phyloP scores from a whole-genome alignment of 30 jellyfish, hydroid and myxozoan species.

The Aurelia coerulea region DNA sequence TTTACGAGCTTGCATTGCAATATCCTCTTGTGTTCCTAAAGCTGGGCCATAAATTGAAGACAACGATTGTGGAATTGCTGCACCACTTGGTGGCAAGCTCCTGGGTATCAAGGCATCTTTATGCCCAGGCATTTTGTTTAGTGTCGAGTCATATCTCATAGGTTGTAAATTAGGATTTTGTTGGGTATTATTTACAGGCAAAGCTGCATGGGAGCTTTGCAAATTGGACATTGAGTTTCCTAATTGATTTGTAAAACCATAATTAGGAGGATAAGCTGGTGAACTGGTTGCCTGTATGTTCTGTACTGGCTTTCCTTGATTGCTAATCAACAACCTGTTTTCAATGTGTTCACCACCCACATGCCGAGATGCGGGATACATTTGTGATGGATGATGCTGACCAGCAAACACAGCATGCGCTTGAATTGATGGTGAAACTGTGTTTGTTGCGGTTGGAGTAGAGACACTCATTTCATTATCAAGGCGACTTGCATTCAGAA shows the following conservation, averaged over 20 bases:
- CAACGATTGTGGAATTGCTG: conserved; percentile 25
- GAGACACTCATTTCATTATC: conserved; percentile 86
- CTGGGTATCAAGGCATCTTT: conserved; percentile 13
- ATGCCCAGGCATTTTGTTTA: conserved; percentile 1
- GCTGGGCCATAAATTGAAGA: conserved; percentile 46
- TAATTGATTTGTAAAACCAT: conserved; percentile 24
- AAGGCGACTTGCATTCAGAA: conserved; percentile 78
- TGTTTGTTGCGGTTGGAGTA: conserved; percentile 91
- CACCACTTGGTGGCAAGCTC: neutral
- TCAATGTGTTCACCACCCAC: conserved; percentile 33
- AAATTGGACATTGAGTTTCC: conserved; percentile 15
- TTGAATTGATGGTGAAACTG: conserved; percentile 78
- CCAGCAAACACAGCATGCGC: conserved; percentile 75
- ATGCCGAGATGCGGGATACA: conserved; percentile 34
- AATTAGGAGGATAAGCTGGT: conserved; percentile 15
- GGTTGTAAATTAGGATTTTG: conserved; percentile 16
- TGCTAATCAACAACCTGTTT: conserved; percentile 8
- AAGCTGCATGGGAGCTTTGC: neutral
- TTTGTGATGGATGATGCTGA: conserved; percentile 39
- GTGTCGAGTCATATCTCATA: conserved; percentile 1
- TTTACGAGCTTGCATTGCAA: conserved; percentile 92
- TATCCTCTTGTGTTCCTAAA: conserved; percentile 86
- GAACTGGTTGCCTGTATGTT: neutral
- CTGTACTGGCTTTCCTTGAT: conserved; percentile 39
- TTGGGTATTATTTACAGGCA: conserved; percentile 12